phyloP scores from a whole-genome alignment of 2,113 vertebrate species.

The Catagonus wagneri region DNA sequence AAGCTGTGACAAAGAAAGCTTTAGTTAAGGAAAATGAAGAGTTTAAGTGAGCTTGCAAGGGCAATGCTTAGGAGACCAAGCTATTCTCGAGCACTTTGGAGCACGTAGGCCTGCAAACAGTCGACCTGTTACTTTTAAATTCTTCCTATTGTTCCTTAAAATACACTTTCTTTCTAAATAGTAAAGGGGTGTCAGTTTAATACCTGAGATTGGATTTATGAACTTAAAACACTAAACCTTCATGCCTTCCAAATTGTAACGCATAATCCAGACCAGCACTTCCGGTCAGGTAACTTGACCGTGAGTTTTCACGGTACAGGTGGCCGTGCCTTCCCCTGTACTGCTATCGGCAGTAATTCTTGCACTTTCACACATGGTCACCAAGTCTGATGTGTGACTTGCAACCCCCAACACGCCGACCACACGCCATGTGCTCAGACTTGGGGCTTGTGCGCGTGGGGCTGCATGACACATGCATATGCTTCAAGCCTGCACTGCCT shows the following conservation, averaged over 20 bases:
- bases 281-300: neutral
- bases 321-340: neutral
- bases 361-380: constrained; percentile 19
- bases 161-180: neutral
- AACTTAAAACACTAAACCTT: neutral
- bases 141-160: neutral
- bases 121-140: neutral
- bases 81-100: neutral
- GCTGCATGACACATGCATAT: constrained; percentile 30
- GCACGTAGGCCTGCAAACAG: neutral
- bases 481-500: neutral
- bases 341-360: neutral
- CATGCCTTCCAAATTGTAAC: neutral
- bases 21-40: neutral
- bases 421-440: neutral
- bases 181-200: neutral
- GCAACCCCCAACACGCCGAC: neutral
- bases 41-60: neutral
- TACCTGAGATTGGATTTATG: neutral
- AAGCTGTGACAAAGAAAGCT: neutral
- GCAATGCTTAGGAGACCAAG: neutral
- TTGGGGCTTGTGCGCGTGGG: neutral
- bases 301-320: neutral
- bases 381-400: neutral
- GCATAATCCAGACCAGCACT: neutral